Conservation (phyloP, 92 coral and sea anemone species). For the Phenganax subtilis region DNA sequence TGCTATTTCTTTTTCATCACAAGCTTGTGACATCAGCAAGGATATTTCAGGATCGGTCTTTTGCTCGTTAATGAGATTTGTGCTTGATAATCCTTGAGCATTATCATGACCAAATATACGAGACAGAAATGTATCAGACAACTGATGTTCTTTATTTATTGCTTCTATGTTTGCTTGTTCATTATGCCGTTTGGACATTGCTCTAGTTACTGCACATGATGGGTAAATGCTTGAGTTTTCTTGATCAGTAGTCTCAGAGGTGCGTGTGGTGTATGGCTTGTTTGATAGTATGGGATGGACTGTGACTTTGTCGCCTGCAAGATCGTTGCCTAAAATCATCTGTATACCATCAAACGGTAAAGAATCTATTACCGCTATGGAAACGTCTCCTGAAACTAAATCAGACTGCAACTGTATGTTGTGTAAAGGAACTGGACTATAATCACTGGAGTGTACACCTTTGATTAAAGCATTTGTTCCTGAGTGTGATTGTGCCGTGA, state of each 20-base stretch:
- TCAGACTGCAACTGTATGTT: too few species aligned
- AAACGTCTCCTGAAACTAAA: too few species aligned
- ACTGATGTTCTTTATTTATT: background rate
- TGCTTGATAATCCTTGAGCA: conserved; percentile 17
- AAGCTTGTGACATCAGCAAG: conserved; percentile 34
- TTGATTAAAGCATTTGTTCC: too few species aligned
- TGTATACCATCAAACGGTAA: too few species aligned
- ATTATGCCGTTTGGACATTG: conserved; percentile 14
- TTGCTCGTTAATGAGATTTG: conserved; percentile 50
- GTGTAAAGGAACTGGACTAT: too few species aligned
- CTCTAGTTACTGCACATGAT: conserved; percentile 53
- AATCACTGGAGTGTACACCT: too few species aligned
- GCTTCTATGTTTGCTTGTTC: conserved; percentile 8
- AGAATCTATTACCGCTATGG: too few species aligned
- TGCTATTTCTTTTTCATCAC: conserved; percentile 43
- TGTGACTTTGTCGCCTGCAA: too few species aligned
- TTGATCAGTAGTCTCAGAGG: conserved; percentile 17
- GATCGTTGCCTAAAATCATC: too few species aligned
- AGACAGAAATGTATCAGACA: conserved; percentile 30
- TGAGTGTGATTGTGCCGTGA: too few species aligned
- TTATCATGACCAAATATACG: conserved; percentile 14
- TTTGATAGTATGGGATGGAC: too few species aligned
- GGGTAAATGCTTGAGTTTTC: conserved; percentile 43
- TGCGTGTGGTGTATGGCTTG: too few species aligned
- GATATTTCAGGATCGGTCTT: conserved; percentile 45